Conservation (phyloP, 2,888 invertebrate genomes). For the Noctua janthina region DNA sequence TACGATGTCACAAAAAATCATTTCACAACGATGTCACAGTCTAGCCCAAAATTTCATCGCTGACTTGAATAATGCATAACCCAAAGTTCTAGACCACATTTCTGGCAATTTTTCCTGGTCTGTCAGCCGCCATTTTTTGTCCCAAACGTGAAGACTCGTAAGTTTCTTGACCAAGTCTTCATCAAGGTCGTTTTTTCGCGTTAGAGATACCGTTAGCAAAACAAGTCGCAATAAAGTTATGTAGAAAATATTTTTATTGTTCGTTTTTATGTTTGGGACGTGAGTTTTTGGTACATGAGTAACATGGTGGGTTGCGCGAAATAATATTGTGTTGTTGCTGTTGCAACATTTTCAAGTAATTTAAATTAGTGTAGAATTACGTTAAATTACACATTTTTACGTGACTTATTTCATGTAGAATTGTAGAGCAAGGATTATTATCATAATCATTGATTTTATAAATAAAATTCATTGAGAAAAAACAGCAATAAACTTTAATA, state of each 20-base stretch:
- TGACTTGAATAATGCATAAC: slow-evolving; percentile 16
- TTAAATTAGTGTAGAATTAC: slow-evolving; percentile 16
- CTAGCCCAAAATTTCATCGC: background rate
- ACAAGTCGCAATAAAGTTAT: slow-evolving; percentile 53
- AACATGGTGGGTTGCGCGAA: slow-evolving; percentile 21
- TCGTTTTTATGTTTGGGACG: slow-evolving; percentile 55
- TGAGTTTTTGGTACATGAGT: slow-evolving; percentile 49
- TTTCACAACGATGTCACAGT: background rate
- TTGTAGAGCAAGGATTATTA: background rate
- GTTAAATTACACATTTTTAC: background rate
- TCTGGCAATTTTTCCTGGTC: slow-evolving; percentile 53
- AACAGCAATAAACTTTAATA: too few relatives aligned
- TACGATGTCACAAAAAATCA: background rate
- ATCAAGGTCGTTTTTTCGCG: slow-evolving; percentile 58
- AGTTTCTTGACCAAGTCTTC: slow-evolving; percentile 64
- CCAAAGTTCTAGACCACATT: slow-evolving; percentile 43
- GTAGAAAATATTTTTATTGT: slow-evolving; percentile 58
- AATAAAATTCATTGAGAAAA: background rate
- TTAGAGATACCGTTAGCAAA: slow-evolving; percentile 62
- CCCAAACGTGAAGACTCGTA: slow-evolving; percentile 25
- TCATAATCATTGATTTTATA: background rate
- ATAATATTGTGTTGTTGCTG: background rate
- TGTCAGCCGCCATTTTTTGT: slow-evolving; percentile 52
- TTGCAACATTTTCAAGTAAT: slow-evolving; percentile 13
- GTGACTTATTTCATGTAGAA: background rate